Conservation (phyloP, 2,113 vertebrate species). For the Salvelinus sp. region DNA sequence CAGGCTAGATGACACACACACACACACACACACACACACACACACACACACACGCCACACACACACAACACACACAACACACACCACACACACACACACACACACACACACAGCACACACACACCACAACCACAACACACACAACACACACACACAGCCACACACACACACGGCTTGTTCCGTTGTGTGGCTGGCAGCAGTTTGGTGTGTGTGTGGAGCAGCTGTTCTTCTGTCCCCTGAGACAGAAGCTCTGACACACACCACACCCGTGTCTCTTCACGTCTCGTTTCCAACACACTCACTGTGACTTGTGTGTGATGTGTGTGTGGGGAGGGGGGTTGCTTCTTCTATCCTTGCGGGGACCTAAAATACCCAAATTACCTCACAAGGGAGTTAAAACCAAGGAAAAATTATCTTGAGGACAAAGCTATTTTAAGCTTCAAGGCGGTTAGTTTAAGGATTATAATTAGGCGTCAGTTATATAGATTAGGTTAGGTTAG, state of each 20-base stretch:
- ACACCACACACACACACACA: slow-evolving; percentile 58
- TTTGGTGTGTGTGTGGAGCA: slow-evolving; percentile 45
- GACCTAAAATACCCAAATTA: too few relatives aligned
- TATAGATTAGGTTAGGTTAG: too few relatives aligned
- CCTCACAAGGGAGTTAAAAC: too few relatives aligned
- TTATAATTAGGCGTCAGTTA: too few relatives aligned
- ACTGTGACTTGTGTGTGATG: slow-evolving; percentile 16
- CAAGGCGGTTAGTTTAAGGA: too few relatives aligned
- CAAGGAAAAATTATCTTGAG: too few relatives aligned
- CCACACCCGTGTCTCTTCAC: slow-evolving; percentile 54
- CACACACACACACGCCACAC: slow-evolving; percentile 60
- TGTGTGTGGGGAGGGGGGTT: slow-evolving; percentile 20
- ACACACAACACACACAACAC: slow-evolving; percentile 58
- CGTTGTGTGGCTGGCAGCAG: slow-evolving; percentile 52
- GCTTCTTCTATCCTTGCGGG: too few relatives aligned
- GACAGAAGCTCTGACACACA: slow-evolving; percentile 45
- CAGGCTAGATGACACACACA: slow-evolving; percentile 58
- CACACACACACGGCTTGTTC: slow-evolving; percentile 53
- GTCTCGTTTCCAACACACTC: slow-evolving; percentile 56
- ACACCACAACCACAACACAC: slow-evolving; percentile 61
- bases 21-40: slow-evolving; percentile 57
- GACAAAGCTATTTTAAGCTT: too few relatives aligned
- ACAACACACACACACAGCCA: slow-evolving; percentile 55
- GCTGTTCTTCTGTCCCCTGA: slow-evolving; percentile 55
- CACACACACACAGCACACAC: slow-evolving; percentile 58